These are phyloP conservation scores for Oreochromis spilurus DNA, from an alignment of 2,113 vertebrate genomes.

Conservation along the genomic window DNA sequence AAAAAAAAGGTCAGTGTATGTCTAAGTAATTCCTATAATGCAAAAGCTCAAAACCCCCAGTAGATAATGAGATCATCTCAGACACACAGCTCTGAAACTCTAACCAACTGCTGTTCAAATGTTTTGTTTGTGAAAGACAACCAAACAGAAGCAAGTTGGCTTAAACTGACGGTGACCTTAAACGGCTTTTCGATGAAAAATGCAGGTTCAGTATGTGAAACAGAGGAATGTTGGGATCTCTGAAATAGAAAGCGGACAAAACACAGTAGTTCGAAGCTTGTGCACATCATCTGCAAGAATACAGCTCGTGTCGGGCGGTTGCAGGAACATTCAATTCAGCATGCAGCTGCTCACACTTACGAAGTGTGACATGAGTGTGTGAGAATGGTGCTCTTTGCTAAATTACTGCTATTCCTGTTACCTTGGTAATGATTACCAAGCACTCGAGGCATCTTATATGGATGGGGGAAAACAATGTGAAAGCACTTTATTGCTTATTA, in stretches of 20 bases:
- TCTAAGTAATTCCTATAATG: background rate
- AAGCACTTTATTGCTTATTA: slow-evolving; percentile 8
- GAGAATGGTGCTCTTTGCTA: slow-evolving; percentile 24
- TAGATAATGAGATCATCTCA: background rate
- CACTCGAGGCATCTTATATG: slow-evolving; percentile 15
- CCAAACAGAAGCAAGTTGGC: background rate
- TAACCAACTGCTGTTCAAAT: background rate
- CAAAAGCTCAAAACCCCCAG: background rate
- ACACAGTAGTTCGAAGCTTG: background rate
- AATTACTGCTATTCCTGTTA: slow-evolving; percentile 39
- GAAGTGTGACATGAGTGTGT: slow-evolving; percentile 13
- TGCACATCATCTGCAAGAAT: background rate
- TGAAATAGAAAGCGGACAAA: background rate
- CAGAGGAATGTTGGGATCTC: background rate
- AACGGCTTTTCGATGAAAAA: background rate
- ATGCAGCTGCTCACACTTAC: slow-evolving; percentile 29
- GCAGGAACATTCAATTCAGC: slow-evolving; percentile 28
- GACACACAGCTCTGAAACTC: background rate
- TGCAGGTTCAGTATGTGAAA: background rate
- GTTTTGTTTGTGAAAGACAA: background rate
- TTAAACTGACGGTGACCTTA: background rate
- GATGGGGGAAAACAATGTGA: background rate
- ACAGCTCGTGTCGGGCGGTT: slow-evolving; percentile 1
- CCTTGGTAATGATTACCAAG: slow-evolving; percentile 29
- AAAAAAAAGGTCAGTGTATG: background rate